A percentile compares a stretch with the other conserved stretches of the same genome.
phyloP scores from a whole-genome alignment of 2,797 vertebrate species.

The Lutjanus argentimaculatus region DNA sequence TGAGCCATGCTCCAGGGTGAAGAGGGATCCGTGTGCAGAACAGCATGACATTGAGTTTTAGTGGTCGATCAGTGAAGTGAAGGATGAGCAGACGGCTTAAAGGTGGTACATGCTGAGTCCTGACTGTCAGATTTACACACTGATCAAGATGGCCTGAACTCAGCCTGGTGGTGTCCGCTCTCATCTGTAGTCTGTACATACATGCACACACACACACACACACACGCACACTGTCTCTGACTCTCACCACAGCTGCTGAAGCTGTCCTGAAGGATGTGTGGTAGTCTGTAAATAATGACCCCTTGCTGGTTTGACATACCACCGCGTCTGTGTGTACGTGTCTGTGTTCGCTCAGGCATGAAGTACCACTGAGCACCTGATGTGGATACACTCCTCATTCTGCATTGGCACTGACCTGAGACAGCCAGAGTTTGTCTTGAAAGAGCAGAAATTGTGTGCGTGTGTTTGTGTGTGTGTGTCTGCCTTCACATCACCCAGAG shows the following conservation, averaged over 20 bases:
- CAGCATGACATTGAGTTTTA: constrained; percentile 28
- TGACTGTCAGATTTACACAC: constrained; percentile 67
- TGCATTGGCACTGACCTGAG: constrained; percentile 34
- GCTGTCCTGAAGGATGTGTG: constrained; percentile 52
- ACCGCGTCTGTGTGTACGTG: background rate
- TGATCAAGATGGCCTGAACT: constrained; percentile 34
- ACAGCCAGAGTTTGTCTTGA: background rate
- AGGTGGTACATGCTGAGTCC: constrained; percentile 46
- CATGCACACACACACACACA: constrained; percentile 5
- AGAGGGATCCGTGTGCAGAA: constrained; percentile 3
- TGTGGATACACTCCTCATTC: constrained; percentile 12
- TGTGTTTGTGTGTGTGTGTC: constrained; percentile 1
- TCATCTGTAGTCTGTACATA: constrained; percentile 9
- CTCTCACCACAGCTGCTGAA: background rate
- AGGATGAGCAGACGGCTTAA: constrained; percentile 50
- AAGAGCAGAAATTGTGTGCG: background rate
- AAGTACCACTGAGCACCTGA: constrained; percentile 56
- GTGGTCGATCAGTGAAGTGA: constrained; percentile 53
- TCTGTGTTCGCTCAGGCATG: constrained; percentile 37
- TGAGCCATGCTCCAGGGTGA: background rate
- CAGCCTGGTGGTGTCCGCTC: constrained; percentile 25
- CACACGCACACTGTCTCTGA: constrained; percentile 5
- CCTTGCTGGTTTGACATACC: constrained; percentile 52
- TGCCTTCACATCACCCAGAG: background rate
- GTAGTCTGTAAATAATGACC: constrained; percentile 69